Evolutionary conservation across 2,797 vertebrate genomes (phyloP), one percentile per base, ranked within the genome.

Genomic region (Huso huso): DNA sequence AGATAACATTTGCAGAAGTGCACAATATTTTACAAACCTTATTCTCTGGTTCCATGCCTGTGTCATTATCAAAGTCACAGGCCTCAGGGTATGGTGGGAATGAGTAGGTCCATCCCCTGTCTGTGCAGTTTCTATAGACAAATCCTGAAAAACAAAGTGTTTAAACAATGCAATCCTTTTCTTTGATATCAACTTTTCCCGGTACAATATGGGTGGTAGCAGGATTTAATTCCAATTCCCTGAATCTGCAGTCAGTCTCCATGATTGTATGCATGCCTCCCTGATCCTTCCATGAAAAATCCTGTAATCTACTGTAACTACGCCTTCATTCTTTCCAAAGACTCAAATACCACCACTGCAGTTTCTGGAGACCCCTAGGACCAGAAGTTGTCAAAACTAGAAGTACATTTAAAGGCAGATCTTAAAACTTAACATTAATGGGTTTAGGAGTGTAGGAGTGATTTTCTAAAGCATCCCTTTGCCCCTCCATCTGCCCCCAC

Each of bases 101-200:
- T 1, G 87, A 85, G 10, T 92, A 90, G 49, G 87, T 91, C 93
- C 93, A 95, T 62, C 88, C 84, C 0, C 80, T 77, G 1, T 37
- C 72, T 0, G 89, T 92, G 2, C 93, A 95, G 79, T 91, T 94
- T 80, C 93, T 89, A 77, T 83, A 90, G 18, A 95, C 85, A 72
- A 82, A 88, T 2, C 90, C 93, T 95, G 59, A 15, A 23, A 37
- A 64, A 55, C 10, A 70, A n/a, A 51, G 18, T 7, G 12, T 50
- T 13, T 23, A 48, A 23, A 51, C 7, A 48, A 62, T 6, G 10
- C 7, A 69, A 6, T 57, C 18, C 12, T 60, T n/a, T 49, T 65
- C 6, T 10, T 13, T 15, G 37, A 8, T 18, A 8, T 15, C 13
- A 65, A 10, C 11, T 23, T 49, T 55, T 18, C 23, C 11, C 6